Evolutionary conservation across 1,140 invertebrate genomes (phyloP).

Genomic region (Drosophila persimilis): DNA sequence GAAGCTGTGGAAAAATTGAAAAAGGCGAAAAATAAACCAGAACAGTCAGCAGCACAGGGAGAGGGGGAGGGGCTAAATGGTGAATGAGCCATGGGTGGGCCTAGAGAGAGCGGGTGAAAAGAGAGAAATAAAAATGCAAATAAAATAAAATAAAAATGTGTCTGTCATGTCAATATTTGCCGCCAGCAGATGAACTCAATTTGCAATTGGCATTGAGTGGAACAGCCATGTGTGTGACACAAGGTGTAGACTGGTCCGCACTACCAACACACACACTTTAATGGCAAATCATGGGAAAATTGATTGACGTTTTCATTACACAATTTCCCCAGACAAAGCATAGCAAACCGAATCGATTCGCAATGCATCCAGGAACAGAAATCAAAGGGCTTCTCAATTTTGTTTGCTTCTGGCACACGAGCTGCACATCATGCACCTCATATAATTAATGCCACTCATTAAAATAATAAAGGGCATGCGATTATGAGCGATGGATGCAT

Average conservation of each 20-base stretch:
- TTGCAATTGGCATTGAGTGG: slow-evolving; percentile 79
- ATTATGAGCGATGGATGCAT: slow-evolving; percentile 32
- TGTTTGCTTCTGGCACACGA: slow-evolving; percentile 52
- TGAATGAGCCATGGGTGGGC: slow-evolving; percentile 16
- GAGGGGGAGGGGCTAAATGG: neutral
- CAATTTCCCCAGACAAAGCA: slow-evolving; percentile 73
- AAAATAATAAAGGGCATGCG: slow-evolving; percentile 75
- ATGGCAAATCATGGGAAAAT: slow-evolving; percentile 78
- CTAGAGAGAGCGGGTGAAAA: slow-evolving; percentile 22
- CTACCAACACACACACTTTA: slow-evolving; percentile 44
- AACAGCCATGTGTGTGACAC: slow-evolving; percentile 41
- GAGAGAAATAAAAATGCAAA: slow-evolving; percentile 79
- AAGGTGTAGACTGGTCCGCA: slow-evolving; percentile 43
- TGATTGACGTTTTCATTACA: slow-evolving; percentile 82
- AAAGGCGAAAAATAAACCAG: slow-evolving; percentile 29
- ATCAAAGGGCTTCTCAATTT: slow-evolving; percentile 30
- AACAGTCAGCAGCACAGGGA: neutral
- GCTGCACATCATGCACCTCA: slow-evolving; percentile 73
- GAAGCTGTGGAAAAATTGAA: slow-evolving; percentile 49
- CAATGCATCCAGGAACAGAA: slow-evolving; percentile 25
- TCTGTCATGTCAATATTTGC: slow-evolving; percentile 82
- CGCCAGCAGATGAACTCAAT: slow-evolving; percentile 81
- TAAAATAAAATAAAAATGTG: slow-evolving; percentile 82
- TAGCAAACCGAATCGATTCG: slow-evolving; percentile 30
- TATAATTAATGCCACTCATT: slow-evolving; percentile 78